Conservation (phyloP, 1,140 invertebrate genomes). For the Caerostris extrusa region DNA sequence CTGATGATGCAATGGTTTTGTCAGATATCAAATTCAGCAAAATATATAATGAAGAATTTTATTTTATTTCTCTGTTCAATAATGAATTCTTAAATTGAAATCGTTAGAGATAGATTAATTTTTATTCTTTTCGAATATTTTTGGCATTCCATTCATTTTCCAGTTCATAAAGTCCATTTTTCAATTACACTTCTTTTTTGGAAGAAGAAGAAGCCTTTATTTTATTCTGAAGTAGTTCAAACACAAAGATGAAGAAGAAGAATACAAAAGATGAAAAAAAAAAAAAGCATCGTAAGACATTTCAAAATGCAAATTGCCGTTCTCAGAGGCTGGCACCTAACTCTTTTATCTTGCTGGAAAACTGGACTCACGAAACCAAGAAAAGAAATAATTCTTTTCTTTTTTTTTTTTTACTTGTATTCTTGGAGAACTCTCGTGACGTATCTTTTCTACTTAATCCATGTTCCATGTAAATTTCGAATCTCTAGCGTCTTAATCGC, state of each 20-base stretch:
- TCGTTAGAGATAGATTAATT: no score
- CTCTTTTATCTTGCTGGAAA: background rate
- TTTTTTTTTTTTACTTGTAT: background rate
- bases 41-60: no score
- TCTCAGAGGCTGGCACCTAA: background rate
- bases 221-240: background rate
- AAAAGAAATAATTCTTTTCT: background rate
- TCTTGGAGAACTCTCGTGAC: background rate
- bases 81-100: no score
- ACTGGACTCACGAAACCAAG: background rate
- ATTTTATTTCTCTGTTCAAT: no score
- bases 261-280: no score
- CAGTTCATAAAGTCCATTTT: no score
- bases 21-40: no score
- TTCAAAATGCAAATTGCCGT: background rate
- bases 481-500: background rate
- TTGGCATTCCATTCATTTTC: no score
- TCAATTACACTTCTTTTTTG: no score
- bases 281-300: background rate
- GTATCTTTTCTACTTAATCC: background rate
- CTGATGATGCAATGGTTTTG: no score
- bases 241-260: background rate
- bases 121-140: no score
- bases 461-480: background rate
- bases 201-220: background rate